These are phyloP conservation scores for Oreohelix idahoensis DNA, from an alignment of 1,140 invertebrate species.

Conservation along the genomic window DNA sequence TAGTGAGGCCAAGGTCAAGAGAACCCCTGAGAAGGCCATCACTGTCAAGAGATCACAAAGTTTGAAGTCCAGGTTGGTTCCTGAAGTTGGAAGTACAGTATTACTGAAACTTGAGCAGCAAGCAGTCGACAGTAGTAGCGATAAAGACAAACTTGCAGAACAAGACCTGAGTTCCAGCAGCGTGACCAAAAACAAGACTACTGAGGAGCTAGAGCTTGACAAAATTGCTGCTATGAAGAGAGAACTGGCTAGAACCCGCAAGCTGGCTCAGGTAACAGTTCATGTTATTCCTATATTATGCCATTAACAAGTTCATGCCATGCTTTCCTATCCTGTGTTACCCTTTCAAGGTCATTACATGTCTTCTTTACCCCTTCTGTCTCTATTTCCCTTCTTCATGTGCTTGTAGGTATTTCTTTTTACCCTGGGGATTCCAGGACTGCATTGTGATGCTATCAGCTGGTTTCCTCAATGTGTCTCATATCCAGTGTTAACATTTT, in stretches of 20 bases:
- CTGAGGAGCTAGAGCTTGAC: slow-evolving; percentile 65
- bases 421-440: too few relatives aligned
- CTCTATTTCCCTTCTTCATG: too few relatives aligned
- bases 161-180: background rate
- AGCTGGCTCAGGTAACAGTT: slow-evolving; percentile 47
- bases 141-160: background rate
- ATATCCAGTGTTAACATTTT: too few relatives aligned
- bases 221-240: slow-evolving; percentile 59
- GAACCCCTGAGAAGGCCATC: background rate
- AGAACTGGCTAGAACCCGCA: slow-evolving; percentile 57
- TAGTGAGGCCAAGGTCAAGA: background rate
- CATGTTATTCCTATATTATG: background rate
- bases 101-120: background rate
- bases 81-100: background rate
- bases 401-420: too few relatives aligned
- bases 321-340: too few relatives aligned
- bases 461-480: too few relatives aligned
- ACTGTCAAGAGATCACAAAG: slow-evolving; percentile 1
- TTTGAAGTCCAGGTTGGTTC: background rate
- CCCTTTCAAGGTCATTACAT: too few relatives aligned
- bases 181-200: slow-evolving; percentile 46
- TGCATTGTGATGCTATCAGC: too few relatives aligned
- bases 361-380: too few relatives aligned
- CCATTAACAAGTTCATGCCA: too few relatives aligned
- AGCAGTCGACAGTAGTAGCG: background rate